Conservation (phyloP, 2,113 vertebrate genomes). For the pig (Sus scrofa) region T2T-Sscrofa CM000827.6:85524001-85524500, state of each 20-base stretch:
- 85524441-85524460: neutral
- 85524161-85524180: neutral
- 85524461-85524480: neutral
- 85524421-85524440: neutral
- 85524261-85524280: neutral
- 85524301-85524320: neutral
- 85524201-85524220: neutral
- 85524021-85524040: neutral
- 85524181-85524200: neutral
- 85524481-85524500: neutral
- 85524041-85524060: neutral
- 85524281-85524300: neutral
- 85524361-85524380: neutral
- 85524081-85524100: neutral
- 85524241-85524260: neutral
- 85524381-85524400: neutral
- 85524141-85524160: neutral
- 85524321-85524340: neutral
- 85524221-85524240: neutral
- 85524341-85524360: neutral
- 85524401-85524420: neutral
- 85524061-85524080: neutral
- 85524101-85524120: no score
- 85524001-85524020: neutral
- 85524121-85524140: neutral